A percentile compares a stretch with the other conserved stretches of the same genome.
Evolutionary conservation across 2,113 vertebrate genomes (phyloP).

Genomic region (Climacteris rufus): DNA sequence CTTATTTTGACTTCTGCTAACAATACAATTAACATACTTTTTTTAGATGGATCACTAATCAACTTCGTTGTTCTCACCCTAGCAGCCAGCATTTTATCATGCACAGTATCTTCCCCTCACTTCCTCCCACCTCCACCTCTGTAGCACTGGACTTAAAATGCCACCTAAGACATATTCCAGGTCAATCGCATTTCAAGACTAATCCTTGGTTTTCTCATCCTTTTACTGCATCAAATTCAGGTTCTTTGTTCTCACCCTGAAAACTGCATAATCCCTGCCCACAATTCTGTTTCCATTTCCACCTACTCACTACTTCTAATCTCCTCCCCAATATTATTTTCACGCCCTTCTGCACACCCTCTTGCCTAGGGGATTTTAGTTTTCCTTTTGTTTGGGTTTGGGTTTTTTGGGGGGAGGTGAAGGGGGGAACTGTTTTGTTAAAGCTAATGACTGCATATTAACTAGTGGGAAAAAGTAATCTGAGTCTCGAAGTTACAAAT

Average conservation of each 20-base stretch:
- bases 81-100: not conserved
- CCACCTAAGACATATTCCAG: not conserved
- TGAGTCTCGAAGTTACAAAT: not conserved
- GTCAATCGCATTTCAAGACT: not conserved
- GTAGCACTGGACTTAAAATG: not conserved
- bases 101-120: not conserved
- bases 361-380: not conserved
- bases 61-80: not conserved
- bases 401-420: not conserved
- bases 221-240: not conserved
- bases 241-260: not conserved
- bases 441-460: not conserved
- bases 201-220: not conserved
- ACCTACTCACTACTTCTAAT: slow-evolving; percentile 17
- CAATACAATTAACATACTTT: not conserved
- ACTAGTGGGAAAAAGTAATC: not conserved
- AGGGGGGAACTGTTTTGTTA: not conserved
- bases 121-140: not conserved
- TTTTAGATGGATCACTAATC: not conserved
- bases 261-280: slow-evolving; percentile 22
- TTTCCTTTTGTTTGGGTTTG: not conserved
- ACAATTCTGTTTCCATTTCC: not conserved
- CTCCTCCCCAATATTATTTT: not conserved
- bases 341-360: slow-evolving; percentile 34
- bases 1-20: not conserved